A percentile compares a stretch with the other conserved stretches of the same genome.
These are phyloP conservation scores for Macquaria australasica DNA, from an alignment of 2,113 vertebrate species.

Conservation along the genomic window DNA sequence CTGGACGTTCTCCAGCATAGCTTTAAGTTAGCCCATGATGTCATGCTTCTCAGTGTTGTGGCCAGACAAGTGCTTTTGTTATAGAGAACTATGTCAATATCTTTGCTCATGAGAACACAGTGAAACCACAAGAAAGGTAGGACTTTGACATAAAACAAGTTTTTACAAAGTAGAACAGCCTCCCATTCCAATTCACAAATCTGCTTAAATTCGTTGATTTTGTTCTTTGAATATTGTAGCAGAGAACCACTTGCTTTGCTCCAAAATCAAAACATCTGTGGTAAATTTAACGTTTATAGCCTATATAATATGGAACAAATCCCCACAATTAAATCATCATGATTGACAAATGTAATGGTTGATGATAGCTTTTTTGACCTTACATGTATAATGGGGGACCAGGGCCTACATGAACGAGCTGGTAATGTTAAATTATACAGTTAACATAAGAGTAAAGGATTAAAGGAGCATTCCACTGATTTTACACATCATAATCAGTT, in stretches of 20 bases:
- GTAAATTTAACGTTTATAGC: conserved; percentile 50
- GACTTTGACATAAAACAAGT: conserved; percentile 44
- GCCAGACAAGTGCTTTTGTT: conserved; percentile 44
- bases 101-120: conserved; percentile 23
- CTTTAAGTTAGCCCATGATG: conserved; percentile 57
- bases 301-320: conserved; percentile 51
- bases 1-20: conserved; percentile 64
- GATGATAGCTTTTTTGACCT: conserved; percentile 16
- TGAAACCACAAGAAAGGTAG: conserved; percentile 54
- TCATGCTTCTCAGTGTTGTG: conserved; percentile 54
- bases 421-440: not conserved
- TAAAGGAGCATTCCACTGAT: not conserved
- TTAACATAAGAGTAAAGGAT: not conserved
- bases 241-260: conserved; percentile 62
- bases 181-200: conserved; percentile 61
- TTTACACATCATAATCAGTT: not conserved
- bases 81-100: conserved; percentile 23
- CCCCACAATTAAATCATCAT: conserved; percentile 49
- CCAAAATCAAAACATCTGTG: conserved; percentile 68
- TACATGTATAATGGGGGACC: not conserved
- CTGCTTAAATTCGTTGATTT: conserved; percentile 54
- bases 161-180: conserved; percentile 43
- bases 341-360: conserved; percentile 63
- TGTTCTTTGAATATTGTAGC: conserved; percentile 42
- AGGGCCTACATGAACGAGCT: not conserved